Percentiles rank a stretch among this genome's conserved stretches.
phyloP scores from a whole-genome alignment of 2,797 vertebrate genomes.

The Borostomias antarcticus region DNA sequence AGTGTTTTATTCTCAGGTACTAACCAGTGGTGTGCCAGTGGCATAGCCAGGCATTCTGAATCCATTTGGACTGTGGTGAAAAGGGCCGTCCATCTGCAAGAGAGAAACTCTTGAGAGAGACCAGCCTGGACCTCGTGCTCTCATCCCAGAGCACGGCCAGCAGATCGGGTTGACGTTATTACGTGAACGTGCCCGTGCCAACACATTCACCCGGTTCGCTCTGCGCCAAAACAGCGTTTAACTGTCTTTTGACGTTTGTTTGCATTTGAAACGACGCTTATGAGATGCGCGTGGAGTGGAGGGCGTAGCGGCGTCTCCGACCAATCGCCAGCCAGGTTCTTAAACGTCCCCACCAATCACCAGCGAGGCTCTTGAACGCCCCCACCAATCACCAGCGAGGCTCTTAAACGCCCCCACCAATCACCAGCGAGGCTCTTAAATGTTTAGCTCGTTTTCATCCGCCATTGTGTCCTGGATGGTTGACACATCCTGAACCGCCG shows the following conservation, averaged over 20 bases:
- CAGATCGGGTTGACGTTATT: too few relatives aligned
- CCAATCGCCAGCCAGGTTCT: too few relatives aligned
- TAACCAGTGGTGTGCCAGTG: conserved; percentile 40
- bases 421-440: neutral
- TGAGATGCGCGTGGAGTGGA: too few relatives aligned
- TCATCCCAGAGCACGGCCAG: neutral
- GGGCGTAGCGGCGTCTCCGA: too few relatives aligned
- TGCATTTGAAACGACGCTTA: too few relatives aligned
- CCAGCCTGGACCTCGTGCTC: neutral
- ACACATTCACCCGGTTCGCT: too few relatives aligned
- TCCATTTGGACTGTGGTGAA: conserved; percentile 2
- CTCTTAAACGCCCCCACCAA: conserved; percentile 11
- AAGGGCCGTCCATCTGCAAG: conserved; percentile 30
- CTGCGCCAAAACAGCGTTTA: too few relatives aligned
- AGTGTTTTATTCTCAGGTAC: conserved; percentile 3
- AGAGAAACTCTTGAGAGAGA: neutral
- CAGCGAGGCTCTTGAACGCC: too few relatives aligned
- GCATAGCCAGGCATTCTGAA: conserved; percentile 8
- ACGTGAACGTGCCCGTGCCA: too few relatives aligned
- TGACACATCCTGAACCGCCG: conserved; percentile 29
- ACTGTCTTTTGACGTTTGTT: too few relatives aligned
- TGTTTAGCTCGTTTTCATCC: conserved; percentile 13
- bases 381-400: neutral
- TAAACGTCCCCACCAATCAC: too few relatives aligned
- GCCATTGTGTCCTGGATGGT: conserved; percentile 25